Evolutionary conservation across 2,113 vertebrate genomes (phyloP).

Genomic region (Equus przewalskii): DNA sequence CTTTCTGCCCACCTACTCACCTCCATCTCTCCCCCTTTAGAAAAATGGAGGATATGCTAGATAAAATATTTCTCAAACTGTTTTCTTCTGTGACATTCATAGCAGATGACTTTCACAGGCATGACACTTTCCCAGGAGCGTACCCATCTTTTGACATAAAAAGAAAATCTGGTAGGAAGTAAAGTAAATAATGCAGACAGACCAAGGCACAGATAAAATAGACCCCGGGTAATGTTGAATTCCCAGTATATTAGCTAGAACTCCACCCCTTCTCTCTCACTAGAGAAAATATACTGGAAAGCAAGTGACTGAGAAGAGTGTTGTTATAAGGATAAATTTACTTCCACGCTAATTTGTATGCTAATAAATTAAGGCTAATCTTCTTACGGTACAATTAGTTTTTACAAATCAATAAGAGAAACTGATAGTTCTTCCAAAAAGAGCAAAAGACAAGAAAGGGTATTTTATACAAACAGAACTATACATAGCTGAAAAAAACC

Average conservation of each 20-base stretch:
- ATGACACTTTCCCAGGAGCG: neutral
- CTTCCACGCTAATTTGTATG: neutral
- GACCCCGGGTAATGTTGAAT: neutral
- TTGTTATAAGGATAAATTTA: neutral
- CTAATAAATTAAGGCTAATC: neutral
- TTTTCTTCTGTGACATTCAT: conserved; percentile 42
- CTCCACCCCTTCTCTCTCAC: neutral
- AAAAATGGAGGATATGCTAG: neutral
- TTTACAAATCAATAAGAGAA: neutral
- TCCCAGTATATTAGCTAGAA: neutral
- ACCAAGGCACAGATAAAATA: neutral
- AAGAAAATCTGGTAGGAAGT: conserved; percentile 47
- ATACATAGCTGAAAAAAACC: neutral
- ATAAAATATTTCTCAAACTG: conserved; percentile 38
- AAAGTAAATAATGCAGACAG: neutral
- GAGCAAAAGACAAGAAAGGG: neutral
- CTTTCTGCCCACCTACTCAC: neutral
- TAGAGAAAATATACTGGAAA: neutral
- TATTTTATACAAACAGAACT: neutral
- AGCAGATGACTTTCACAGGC: conserved; percentile 26
- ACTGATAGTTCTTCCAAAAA: neutral
- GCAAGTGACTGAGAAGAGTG: neutral
- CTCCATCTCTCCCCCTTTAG: neutral
- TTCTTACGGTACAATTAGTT: neutral
- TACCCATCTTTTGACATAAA: neutral